Conservation (phyloP, 2,113 vertebrate genomes). For the Condylura cristata region DNA sequence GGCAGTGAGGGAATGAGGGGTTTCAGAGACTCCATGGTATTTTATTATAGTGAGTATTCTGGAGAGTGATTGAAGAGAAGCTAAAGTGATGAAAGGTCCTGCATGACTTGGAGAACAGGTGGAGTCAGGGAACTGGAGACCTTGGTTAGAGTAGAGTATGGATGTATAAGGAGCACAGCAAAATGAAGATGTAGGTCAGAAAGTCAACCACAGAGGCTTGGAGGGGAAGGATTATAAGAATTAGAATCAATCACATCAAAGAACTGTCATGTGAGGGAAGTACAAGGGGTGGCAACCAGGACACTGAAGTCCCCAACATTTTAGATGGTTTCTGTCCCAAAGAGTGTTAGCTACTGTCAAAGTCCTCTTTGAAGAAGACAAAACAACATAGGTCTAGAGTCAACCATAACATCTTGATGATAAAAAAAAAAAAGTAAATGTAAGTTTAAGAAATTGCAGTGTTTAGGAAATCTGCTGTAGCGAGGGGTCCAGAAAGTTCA, state of each 20-base stretch:
- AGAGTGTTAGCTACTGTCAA: background rate
- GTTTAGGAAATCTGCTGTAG: background rate
- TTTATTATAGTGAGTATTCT: background rate
- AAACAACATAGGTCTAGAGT: background rate
- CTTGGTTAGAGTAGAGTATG: background rate
- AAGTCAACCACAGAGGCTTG: background rate
- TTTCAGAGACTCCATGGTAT: no score
- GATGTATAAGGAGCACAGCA: background rate
- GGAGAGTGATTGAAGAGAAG: background rate
- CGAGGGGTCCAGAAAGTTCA: background rate
- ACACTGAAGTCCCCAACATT: background rate
- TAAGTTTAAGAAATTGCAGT: background rate
- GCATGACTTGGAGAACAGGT: background rate
- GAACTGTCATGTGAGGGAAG: no score
- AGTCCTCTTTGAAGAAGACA: background rate
- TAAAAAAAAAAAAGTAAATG: background rate
- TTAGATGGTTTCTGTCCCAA: background rate
- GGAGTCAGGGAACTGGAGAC: background rate
- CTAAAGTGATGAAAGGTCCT: no score
- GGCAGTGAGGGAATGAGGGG: background rate
- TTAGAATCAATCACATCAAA: background rate
- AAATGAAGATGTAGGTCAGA: background rate
- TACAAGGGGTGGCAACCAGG: background rate
- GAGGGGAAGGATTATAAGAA: background rate
- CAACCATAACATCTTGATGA: background rate